Evolutionary conservation across 2,113 vertebrate species (phyloP).

Genomic region (Nerophis lumbriciformis): DNA sequence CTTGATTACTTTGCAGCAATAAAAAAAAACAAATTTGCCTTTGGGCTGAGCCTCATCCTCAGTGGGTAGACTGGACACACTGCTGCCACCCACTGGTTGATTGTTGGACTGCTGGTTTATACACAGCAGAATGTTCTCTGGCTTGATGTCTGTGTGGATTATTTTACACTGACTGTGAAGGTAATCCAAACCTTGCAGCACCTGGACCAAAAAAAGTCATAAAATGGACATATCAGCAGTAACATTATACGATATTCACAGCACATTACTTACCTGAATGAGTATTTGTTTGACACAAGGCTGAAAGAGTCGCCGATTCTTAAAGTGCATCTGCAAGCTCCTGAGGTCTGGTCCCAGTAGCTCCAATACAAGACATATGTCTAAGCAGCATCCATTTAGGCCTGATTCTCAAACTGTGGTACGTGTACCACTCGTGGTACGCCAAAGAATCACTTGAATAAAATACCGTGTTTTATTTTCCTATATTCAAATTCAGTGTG

Average conservation of each 20-base stretch:
- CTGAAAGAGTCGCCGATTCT: slow-evolving; percentile 67
- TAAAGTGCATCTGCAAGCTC: slow-evolving; percentile 68
- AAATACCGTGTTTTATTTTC: too few species aligned
- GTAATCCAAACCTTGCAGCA: slow-evolving; percentile 80
- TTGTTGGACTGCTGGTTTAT: slow-evolving; percentile 51
- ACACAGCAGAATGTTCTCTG: slow-evolving; percentile 77
- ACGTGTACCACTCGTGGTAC: too few species aligned
- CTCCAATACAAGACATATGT: slow-evolving; percentile 81
- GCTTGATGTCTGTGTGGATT: slow-evolving; percentile 85
- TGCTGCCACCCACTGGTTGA: slow-evolving; percentile 36
- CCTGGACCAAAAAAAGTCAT: slow-evolving; percentile 48
- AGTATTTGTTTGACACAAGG: slow-evolving; percentile 74
- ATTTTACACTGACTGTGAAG: slow-evolving; percentile 78
- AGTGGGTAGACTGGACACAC: not conserved
- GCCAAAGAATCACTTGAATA: too few species aligned
- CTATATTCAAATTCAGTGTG: too few species aligned
- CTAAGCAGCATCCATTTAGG: slow-evolving; percentile 53
- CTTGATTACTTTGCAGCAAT: not conserved
- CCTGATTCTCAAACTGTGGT: not conserved
- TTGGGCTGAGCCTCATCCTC: slow-evolving; percentile 21
- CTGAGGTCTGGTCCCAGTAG: slow-evolving; percentile 76
- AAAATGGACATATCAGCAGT: not conserved
- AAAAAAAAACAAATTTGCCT: slow-evolving; percentile 24
- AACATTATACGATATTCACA: not conserved
- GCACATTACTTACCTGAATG: slow-evolving; percentile 69